Evolutionary conservation across 2,113 vertebrate genomes (phyloP).

Genomic region (Neolamprologus modestus): DNA sequence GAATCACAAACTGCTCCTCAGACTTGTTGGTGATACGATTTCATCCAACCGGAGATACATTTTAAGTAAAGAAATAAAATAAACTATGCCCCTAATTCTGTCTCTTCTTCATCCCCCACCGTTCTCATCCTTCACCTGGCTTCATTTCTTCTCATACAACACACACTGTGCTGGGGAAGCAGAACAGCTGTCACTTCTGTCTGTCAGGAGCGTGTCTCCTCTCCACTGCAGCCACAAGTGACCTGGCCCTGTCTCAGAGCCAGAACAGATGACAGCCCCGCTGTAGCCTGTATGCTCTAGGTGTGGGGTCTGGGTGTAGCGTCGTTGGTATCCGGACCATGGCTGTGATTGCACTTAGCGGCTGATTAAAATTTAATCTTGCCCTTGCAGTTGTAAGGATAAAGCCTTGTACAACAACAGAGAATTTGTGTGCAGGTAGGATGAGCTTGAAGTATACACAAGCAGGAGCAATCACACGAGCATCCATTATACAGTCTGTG

Average conservation of each 20-base stretch:
- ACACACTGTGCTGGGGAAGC: constrained; percentile 14
- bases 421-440: background rate
- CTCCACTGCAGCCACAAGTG: constrained; percentile 27
- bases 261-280: constrained; percentile 25
- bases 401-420: constrained; percentile 62
- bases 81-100: background rate
- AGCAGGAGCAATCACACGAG: background rate
- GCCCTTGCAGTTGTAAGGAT: constrained; percentile 74
- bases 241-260: constrained; percentile 21
- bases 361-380: constrained; percentile 87
- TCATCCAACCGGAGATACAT: background rate
- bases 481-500: constrained; percentile 81
- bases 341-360: constrained; percentile 80
- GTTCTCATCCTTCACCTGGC: constrained; percentile 1
- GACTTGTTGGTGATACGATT: background rate
- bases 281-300: background rate
- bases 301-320: constrained; percentile 11
- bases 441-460: background rate
- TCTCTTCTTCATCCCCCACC: background rate
- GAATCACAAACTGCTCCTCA: background rate
- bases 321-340: constrained; percentile 11
- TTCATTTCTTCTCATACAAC: constrained; percentile 25
- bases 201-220: constrained; percentile 10
- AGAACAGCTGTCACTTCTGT: constrained; percentile 48
- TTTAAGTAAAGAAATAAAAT: background rate